Evolutionary conservation across 1,140 invertebrate species (phyloP), one percentile per base, ranked within the genome.

Genomic region (Drosophila gunungcola): DNA sequence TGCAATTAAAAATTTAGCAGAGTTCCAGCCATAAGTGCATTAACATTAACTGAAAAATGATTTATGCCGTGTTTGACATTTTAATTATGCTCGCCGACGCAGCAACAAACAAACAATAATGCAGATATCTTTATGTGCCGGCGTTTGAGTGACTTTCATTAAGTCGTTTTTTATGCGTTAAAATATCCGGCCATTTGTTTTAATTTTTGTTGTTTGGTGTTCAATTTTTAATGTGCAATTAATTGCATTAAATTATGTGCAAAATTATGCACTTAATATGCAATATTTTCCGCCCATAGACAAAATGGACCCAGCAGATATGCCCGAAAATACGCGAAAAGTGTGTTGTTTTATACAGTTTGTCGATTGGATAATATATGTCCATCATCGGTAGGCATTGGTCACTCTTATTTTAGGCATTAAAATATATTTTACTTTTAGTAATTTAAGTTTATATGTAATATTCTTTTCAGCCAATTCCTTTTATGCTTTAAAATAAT

Each of bases 1-100:
- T 82, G 84, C 78, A 88, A 86, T 86, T 86, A 86, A 88, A 86
- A 82, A 79, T 86, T 86, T 79, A 88, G 79, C 73, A 65, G 41
- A 65, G 62, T 55, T 45, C 57, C 39, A 4, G 58, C 38, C 38
- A 45, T 53, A 57, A 82, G 70, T 82, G 79, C 83, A 88, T 86
- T 86, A 88, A 79, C 62, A 75, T 75, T 75, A 75, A 75, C 73
- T 57, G 73, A 55, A 76, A 80, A 49, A 88, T 83, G 78, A 86
- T 86, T 86, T 73, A 82, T 86, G 62, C 55, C 80, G 68, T 76
- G 83, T 73, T 83, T 86, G 83, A 86, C 83, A 83, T 76, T 76
- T 76, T 76, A 76, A 76, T 76, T 76, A 76, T 76, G 73, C 73
- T 60, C 36, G 55, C 51, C 53, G 73, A 67, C 62, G 54, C 53